phyloP scores from a whole-genome alignment of 2,888 invertebrate genomes.

The Epirrhoe alternata region DNA sequence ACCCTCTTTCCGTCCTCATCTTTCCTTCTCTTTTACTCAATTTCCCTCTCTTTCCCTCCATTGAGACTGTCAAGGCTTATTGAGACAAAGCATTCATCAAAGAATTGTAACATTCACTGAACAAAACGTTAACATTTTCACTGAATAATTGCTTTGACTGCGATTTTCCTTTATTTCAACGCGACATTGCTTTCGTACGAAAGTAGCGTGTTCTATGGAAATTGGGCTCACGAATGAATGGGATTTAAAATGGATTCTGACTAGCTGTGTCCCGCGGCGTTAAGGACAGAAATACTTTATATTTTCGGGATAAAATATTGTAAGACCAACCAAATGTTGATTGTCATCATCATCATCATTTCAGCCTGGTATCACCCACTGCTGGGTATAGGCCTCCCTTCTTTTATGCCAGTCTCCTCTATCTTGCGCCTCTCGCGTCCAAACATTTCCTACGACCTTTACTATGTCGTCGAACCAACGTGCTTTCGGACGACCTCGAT shows the following conservation, averaged over 20 bases:
- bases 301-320: no score
- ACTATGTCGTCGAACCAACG: no score
- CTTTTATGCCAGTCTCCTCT: no score
- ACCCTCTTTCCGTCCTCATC: background rate
- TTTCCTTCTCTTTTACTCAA: background rate
- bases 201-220: background rate
- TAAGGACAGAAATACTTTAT: no score
- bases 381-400: no score
- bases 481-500: no score
- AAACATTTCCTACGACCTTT: no score
- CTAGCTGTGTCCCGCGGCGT: no score
- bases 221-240: background rate
- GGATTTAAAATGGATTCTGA: background rate
- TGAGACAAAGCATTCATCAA: slow-evolving; percentile 1
- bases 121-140: background rate
- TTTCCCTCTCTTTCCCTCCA: background rate
- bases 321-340: no score
- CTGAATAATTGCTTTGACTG: background rate
- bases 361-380: no score
- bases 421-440: no score
- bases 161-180: background rate
- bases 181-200: background rate
- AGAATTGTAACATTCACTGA: background rate
- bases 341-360: no score
- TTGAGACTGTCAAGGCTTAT: background rate